Evolutionary conservation across 2,113 vertebrate species (phyloP).

Genomic region (Nettapus auritus): DNA sequence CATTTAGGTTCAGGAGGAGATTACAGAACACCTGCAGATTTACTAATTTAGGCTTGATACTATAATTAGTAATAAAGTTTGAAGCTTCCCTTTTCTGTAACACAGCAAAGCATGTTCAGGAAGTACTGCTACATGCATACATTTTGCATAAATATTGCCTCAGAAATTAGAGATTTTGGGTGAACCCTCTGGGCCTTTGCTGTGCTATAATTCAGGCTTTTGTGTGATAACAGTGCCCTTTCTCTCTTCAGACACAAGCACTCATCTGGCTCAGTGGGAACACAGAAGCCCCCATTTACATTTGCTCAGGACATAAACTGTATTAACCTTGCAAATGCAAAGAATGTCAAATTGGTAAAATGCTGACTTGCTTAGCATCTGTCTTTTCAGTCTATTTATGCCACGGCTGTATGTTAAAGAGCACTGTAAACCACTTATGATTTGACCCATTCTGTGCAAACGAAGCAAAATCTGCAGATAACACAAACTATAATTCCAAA

Average conservation of each 20-base stretch:
- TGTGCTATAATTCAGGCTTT: not conserved
- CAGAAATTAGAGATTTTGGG: not conserved
- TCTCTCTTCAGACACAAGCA: not conserved
- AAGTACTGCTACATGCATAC: not conserved
- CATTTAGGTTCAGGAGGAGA: not conserved
- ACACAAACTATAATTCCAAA: constrained; percentile 20
- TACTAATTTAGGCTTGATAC: not conserved
- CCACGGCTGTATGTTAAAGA: constrained; percentile 11
- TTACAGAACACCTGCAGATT: not conserved
- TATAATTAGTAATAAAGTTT: not conserved
- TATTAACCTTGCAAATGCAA: constrained; percentile 34
- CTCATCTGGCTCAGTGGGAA: not conserved
- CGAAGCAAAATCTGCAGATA: constrained; percentile 10
- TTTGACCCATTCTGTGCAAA: constrained; percentile 33
- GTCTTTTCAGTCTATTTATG: constrained; percentile 31
- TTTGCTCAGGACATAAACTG: not conserved
- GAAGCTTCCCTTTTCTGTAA: not conserved
- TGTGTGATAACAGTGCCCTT: not conserved
- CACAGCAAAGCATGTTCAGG: not conserved
- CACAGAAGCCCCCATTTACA: not conserved
- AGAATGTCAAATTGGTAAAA: constrained; percentile 30
- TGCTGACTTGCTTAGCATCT: constrained; percentile 15
- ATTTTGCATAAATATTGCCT: not conserved
- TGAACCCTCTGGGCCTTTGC: not conserved
- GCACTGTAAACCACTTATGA: constrained; percentile 19